Evolutionary conservation across 2,113 vertebrate genomes (phyloP).

Genomic region (Hyla sarda): DNA sequence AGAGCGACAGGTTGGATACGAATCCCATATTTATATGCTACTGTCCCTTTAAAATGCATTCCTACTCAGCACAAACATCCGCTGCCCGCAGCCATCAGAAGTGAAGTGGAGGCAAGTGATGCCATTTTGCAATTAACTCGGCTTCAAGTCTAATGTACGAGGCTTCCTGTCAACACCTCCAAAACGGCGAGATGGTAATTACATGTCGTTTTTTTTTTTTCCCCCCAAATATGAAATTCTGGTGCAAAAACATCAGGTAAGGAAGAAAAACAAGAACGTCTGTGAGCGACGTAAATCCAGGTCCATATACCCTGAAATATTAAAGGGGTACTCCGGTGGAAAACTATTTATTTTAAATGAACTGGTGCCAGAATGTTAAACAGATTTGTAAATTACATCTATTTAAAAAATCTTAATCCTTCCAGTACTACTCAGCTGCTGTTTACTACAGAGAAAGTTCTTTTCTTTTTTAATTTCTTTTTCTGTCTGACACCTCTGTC

Average conservation of each 20-base stretch:
- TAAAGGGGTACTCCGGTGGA: too few relatives aligned
- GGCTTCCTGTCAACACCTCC: conserved; percentile 33
- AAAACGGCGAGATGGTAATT: neutral
- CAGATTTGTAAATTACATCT: too few relatives aligned
- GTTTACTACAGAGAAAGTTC: too few relatives aligned
- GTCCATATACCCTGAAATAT: too few relatives aligned
- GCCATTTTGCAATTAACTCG: conserved; percentile 34
- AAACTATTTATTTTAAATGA: too few relatives aligned
- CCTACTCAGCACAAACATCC: neutral
- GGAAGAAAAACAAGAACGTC: neutral
- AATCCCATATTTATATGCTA: neutral
- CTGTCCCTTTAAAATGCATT: neutral
- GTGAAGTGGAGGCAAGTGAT: neutral
- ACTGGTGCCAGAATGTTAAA: too few relatives aligned
- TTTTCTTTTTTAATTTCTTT: too few relatives aligned
- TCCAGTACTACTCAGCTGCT: too few relatives aligned
- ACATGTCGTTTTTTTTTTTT: neutral
- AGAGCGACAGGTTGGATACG: neutral
- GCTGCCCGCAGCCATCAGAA: neutral
- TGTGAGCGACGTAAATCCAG: neutral
- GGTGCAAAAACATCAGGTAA: neutral
- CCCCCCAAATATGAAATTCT: neutral
- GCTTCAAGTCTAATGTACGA: conserved; percentile 12
- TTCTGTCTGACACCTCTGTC: too few relatives aligned
- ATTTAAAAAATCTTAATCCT: too few relatives aligned